Percentiles rank a stretch among this genome's conserved stretches.
Evolutionary conservation across 2,888 invertebrate species (phyloP).

Genomic region (Agonopterix heracliana): DNA sequence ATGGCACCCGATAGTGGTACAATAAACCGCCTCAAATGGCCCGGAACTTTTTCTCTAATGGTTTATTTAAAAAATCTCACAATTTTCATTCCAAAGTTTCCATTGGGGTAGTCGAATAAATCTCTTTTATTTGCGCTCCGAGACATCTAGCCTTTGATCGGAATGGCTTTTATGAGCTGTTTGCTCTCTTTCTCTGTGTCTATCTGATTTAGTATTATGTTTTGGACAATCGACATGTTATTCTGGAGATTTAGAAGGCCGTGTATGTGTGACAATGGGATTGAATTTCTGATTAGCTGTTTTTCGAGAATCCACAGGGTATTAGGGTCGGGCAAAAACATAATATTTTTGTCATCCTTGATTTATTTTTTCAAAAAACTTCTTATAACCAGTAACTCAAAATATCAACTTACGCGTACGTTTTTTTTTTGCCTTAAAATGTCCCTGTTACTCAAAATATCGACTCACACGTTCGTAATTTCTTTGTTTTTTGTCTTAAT

Average conservation of each 20-base stretch:
- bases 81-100: slow-evolving; percentile 68
- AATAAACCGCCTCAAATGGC: slow-evolving; percentile 71
- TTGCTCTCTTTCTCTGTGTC: slow-evolving; percentile 56
- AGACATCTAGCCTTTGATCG: slow-evolving; percentile 68
- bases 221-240: slow-evolving; percentile 13
- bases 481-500: no score
- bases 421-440: no score
- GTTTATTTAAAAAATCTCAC: slow-evolving; percentile 73
- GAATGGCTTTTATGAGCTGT: slow-evolving; percentile 71
- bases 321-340: no score
- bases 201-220: slow-evolving; percentile 58
- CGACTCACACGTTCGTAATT: no score
- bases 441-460: no score
- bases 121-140: slow-evolving; percentile 62
- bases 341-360: no score
- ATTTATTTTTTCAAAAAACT: no score
- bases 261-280: slow-evolving; percentile 3
- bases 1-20: slow-evolving; percentile 63
- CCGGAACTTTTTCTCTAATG: slow-evolving; percentile 73
- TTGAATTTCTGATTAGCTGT: neutral
- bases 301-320: neutral
- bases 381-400: no score
- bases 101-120: slow-evolving; percentile 58
- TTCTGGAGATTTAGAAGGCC: slow-evolving; percentile 4
- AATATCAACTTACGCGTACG: no score